phyloP scores from a whole-genome alignment of 2,888 invertebrate genomes.

The Boloria euphrosyne region DNA sequence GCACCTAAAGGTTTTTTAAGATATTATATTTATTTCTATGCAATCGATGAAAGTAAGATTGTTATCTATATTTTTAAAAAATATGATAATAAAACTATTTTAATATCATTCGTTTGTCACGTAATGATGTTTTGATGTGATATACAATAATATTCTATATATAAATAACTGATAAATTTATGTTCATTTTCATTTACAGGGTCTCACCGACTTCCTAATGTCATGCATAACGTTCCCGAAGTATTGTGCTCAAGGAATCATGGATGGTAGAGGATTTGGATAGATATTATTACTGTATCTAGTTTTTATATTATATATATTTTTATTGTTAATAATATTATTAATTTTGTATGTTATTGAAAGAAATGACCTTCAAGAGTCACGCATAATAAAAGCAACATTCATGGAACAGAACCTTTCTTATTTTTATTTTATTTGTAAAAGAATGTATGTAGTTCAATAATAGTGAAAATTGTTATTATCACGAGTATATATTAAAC shows the following conservation, averaged over 20 bases:
- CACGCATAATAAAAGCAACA: no score
- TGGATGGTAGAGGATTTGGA: constrained; percentile 81
- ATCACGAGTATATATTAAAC: no score
- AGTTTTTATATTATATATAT: neutral
- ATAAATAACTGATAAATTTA: neutral
- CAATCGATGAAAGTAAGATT: no score
- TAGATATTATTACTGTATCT: constrained; percentile 30
- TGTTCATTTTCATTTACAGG: constrained; percentile 74
- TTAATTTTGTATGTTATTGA: constrained; percentile 1
- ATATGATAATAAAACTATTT: no score
- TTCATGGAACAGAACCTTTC: no score
- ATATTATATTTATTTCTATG: no score
- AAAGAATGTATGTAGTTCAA: no score
- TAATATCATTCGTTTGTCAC: neutral
- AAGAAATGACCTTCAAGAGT: no score
- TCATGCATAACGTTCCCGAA: constrained; percentile 87
- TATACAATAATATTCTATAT: neutral
- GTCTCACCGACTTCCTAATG: constrained; percentile 85
- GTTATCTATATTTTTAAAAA: neutral
- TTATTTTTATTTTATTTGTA: no score
- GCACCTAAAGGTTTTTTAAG: no score
- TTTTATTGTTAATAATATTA: constrained; percentile 4
- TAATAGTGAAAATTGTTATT: no score
- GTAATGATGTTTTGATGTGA: neutral
- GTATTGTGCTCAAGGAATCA: constrained; percentile 87